phyloP scores from a whole-genome alignment of 1,140 invertebrate species.

The Bradysia coprophila region DNA sequence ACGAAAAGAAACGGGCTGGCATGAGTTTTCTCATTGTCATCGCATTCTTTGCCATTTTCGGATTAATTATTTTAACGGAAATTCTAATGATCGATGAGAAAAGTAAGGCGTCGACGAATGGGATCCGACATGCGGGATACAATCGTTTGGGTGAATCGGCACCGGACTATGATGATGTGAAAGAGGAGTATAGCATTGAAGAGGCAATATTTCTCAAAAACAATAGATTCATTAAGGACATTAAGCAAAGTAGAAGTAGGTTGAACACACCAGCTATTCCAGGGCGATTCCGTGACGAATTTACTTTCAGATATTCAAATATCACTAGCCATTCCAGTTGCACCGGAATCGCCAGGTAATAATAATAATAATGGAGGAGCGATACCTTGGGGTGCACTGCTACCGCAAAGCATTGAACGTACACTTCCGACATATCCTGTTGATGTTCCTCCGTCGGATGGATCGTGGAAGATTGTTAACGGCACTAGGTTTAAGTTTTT shows the following conservation, averaged over 20 bases:
- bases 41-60: constrained; percentile 77
- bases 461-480: constrained; percentile 34
- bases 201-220: not conserved
- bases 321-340: constrained; percentile 5
- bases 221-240: not conserved
- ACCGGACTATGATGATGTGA: constrained; percentile 33
- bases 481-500: constrained; percentile 68
- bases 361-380: not conserved
- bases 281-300: no score
- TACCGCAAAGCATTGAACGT: constrained; percentile 22
- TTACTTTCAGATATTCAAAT: not conserved
- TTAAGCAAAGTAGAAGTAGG: not conserved
- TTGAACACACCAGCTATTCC: no score
- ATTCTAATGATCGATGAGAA: constrained; percentile 46
- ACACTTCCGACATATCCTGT: constrained; percentile 26
- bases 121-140: constrained; percentile 21
- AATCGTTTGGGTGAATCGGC: constrained; percentile 22
- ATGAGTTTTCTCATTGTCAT: constrained; percentile 76
- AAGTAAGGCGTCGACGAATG: constrained; percentile 24
- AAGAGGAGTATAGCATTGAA: constrained; percentile 23
- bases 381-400: constrained; percentile 14
- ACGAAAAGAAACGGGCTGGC: constrained; percentile 55
- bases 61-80: constrained; percentile 66
- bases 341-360: not conserved
- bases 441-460: constrained; percentile 27